A percentile compares a stretch with the other conserved stretches of the same genome.
Evolutionary conservation across 1,140 invertebrate genomes (phyloP).

Genomic region (Eupeodes corollae): DNA sequence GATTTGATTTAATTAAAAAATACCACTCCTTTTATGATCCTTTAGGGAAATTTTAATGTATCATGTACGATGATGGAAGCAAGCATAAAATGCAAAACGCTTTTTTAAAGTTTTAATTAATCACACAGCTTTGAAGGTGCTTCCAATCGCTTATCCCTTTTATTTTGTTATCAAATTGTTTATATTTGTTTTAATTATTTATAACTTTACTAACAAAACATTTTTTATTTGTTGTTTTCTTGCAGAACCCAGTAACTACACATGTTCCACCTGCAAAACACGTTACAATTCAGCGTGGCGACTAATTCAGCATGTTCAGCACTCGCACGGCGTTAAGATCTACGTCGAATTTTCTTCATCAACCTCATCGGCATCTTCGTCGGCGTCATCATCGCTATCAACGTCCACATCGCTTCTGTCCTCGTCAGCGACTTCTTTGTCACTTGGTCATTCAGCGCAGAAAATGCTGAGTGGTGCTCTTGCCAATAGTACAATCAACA

Average conservation of each 20-base stretch:
- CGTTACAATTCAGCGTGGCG: conserved; percentile 84
- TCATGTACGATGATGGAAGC: too few species aligned
- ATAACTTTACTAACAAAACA: conserved; percentile 8
- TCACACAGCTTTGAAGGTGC: too few species aligned
- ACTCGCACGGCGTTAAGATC: conserved; percentile 84
- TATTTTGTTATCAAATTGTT: not conserved
- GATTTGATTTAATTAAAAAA: too few species aligned
- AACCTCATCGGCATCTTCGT: conserved; percentile 9
- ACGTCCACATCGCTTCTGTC: not conserved
- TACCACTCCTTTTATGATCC: too few species aligned
- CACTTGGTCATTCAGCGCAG: not conserved
- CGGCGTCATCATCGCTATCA: conserved; percentile 18
- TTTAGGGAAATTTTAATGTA: too few species aligned
- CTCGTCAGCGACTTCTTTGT: not conserved
- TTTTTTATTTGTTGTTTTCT: conserved; percentile 36
- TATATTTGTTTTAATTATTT: not conserved
- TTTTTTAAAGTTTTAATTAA: too few species aligned
- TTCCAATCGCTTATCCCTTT: too few species aligned
- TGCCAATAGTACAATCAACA: conserved; percentile 3
- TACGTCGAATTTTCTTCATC: conserved; percentile 60
- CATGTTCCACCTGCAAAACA: conserved; percentile 88
- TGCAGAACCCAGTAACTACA: conserved; percentile 88
- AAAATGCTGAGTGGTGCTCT: not conserved
- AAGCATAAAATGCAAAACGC: too few species aligned
- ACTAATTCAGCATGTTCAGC: conserved; percentile 88